phyloP scores from a whole-genome alignment of 2,888 invertebrate species.

The Caenorhabditis sp. region DNA sequence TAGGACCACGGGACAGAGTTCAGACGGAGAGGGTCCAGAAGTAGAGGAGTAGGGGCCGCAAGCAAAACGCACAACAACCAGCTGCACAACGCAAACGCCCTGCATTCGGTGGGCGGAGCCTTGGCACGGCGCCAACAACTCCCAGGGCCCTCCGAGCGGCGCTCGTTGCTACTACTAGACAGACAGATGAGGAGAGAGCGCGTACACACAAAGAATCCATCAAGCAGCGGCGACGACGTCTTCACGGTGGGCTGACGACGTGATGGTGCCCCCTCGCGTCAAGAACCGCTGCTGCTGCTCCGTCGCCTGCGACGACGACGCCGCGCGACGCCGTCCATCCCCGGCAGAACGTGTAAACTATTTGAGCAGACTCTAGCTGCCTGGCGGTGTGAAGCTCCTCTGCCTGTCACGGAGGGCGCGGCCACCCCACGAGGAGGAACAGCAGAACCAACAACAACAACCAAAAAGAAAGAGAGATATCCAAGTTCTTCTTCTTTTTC shows the following conservation, averaged over 20 bases:
- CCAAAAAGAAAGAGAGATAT: slow-evolving; percentile 22
- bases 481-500: slow-evolving; percentile 2
- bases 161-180: slow-evolving; percentile 30
- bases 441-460: slow-evolving; percentile 45
- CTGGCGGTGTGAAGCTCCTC: slow-evolving; percentile 27
- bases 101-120: slow-evolving; percentile 37
- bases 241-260: slow-evolving; percentile 31
- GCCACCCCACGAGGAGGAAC: slow-evolving; percentile 46
- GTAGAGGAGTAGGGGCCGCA: slow-evolving; percentile 6
- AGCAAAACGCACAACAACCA: slow-evolving; percentile 34
- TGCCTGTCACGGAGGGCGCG: slow-evolving; percentile 47
- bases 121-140: slow-evolving; percentile 49
- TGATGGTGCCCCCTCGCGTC: slow-evolving; percentile 37
- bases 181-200: slow-evolving; percentile 4
- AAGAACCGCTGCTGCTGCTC: slow-evolving; percentile 15
- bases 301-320: neutral
- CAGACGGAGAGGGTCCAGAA: neutral
- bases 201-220: slow-evolving; percentile 38
- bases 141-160: slow-evolving; percentile 27
- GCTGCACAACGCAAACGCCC: slow-evolving; percentile 26
- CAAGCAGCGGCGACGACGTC: slow-evolving; percentile 21
- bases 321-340: neutral
- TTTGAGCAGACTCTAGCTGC: slow-evolving; percentile 20
- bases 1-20: neutral
- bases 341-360: slow-evolving; percentile 35